Percentiles rank a stretch among this genome's conserved stretches.
These are phyloP conservation scores for Sylvia atricapilla DNA, from an alignment of 2,113 vertebrate species.

Conservation along the genomic window DNA sequence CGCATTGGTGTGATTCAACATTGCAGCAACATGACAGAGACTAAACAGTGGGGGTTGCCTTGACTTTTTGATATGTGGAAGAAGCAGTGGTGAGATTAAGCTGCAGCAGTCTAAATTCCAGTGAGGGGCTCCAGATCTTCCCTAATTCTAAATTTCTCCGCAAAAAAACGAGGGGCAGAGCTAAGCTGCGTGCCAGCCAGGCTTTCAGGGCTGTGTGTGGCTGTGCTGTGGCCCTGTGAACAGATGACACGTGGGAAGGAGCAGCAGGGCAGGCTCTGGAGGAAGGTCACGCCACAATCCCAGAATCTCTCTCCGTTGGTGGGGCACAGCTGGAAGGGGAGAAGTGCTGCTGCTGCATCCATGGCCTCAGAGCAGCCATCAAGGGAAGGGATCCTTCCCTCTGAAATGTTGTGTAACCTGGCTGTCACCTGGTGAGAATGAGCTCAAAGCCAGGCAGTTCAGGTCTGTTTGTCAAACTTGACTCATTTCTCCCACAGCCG, in stretches of 20 bases:
- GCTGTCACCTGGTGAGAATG: neutral
- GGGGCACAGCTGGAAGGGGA: neutral
- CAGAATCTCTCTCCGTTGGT: neutral
- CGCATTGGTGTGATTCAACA: neutral
- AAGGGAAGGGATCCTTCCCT: neutral
- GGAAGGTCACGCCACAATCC: neutral
- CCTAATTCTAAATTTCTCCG: neutral
- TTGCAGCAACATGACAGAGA: neutral
- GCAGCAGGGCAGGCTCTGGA: neutral
- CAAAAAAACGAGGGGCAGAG: neutral
- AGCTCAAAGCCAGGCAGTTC: neutral
- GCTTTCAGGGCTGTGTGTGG: rapidly evolving
- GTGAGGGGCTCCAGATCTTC: neutral
- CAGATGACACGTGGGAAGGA: rapidly evolving
- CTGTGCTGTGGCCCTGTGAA: neutral
- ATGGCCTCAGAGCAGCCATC: neutral
- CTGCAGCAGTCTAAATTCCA: slow-evolving; percentile 9
- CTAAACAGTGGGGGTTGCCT: slow-evolving; percentile 58
- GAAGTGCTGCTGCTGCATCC: neutral
- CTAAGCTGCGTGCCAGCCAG: neutral
- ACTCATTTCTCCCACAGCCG: neutral
- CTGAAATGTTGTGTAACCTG: neutral
- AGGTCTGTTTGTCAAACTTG: too few relatives aligned
- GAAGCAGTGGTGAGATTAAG: neutral
- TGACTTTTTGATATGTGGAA: slow-evolving; percentile 16